Evolutionary conservation across 2,797 vertebrate species (phyloP), one percentile per base, ranked within the genome.

Genomic region (Clarias pachynema): DNA sequence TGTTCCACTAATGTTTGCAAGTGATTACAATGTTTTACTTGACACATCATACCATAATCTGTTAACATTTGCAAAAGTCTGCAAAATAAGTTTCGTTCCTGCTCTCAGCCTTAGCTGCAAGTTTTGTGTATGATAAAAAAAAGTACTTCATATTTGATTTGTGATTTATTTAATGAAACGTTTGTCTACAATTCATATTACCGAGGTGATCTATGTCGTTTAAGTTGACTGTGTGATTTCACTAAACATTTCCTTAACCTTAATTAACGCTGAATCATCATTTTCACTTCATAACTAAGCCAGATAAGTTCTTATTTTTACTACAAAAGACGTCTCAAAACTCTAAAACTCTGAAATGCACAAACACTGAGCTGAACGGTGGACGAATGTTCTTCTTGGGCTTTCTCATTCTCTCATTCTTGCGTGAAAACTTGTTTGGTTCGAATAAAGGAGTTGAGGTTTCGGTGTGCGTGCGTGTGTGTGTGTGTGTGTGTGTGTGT

Each of bases 401-500:
- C 59, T 82, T 63, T 74, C 15, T 44, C 40, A 56, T 80, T 83
- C 60, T 83, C 40, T 82, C 4, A n/a, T 31, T 77, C 73, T 63
- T 75, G 65, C 26, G 7, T 83, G 85, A 88, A 87, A 93, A 94
- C 90, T 92, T 95, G 94, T 94, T 95, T 93, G 92, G 93, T 93
- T 87, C 91, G 94, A 95, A 93, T 93, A 93, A 81, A 94, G 81
- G 87, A 93, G 92, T 92, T 63, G 84, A 88, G 78, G 20, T 26
- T 29, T 59, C 65, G 59, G 77, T 56, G 57, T 37, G 62, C 69
- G 37, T 80, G 81, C 20, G 68, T 69, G 66, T 62, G 53, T 78
- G 72, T 40, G 70, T 37, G 62, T 74, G 37, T 80, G 81, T 26
- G 68, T 69, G 66, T 62, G 53, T 78, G 72, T 40, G 70, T 79